Evolutionary conservation across 1,140 invertebrate genomes (phyloP), one percentile per base, ranked within the genome.

Genomic region (Venturia canescens): DNA sequence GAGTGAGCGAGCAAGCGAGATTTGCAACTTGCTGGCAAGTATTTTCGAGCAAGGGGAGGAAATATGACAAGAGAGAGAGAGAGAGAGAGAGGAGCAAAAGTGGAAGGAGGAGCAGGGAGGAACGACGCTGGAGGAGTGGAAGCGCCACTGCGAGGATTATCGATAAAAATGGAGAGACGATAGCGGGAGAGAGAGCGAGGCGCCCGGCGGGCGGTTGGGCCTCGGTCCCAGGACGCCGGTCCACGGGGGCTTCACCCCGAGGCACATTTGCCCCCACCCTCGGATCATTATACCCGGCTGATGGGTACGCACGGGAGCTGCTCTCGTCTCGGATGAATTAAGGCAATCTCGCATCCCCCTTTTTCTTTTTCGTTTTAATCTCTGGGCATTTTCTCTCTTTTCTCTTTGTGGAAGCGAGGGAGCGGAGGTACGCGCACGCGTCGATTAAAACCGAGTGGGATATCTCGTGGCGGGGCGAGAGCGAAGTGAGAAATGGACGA

Each of bases 301-400:
- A 77, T 77, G 75, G 48, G 60, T 57, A 34, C n/a, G n/a, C 26
- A 53, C 71, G 44, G 38, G 71, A 53, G 34, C 67, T 34, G n/a
- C 75, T 44, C 53, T 29, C 48, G 27, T 63, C 75, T 77, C 75
- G 75, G 57, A 21, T 77, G 38, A 77, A 77, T 77, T 77, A 66
- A 77, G 16, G 27, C 72, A 50, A 77, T 21, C 53, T 48, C 1
- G 11, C 29, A 18, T 31, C 27, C 31, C 60, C n/a, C 66, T 27
- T 69, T 27, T 31, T 18, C n/a, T 29, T n/a, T n/a, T n/a, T n/a
- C n/a, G n/a, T n/a, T n/a, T n/a, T n/a, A n/a, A n/a, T n/a, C n/a
- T n/a, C n/a, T n/a, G n/a, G n/a, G n/a, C 38, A 44, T 44, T 11
- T 44, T 31, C 21, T 53, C 21, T 63, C 23, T 63, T 63, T 9